Conservation (phyloP, 2,797 vertebrate genomes). For the Acanthis flammea region DNA sequence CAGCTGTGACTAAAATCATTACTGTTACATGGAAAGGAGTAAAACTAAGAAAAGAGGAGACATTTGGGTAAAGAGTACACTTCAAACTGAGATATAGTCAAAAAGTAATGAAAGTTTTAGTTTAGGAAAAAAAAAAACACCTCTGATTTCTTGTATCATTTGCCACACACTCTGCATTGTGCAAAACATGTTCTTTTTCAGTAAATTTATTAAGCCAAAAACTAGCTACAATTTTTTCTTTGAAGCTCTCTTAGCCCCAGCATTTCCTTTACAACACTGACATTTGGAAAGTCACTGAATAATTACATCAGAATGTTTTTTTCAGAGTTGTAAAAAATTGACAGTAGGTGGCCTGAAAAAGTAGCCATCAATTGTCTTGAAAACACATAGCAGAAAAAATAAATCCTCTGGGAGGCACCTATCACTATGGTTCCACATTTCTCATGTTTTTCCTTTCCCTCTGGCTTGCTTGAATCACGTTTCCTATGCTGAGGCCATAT, state of each 20-base stretch:
- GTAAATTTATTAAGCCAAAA: constrained; percentile 33
- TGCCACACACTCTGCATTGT: not conserved
- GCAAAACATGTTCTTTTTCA: not conserved
- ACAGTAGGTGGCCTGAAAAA: not conserved
- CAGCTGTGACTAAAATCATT: not conserved
- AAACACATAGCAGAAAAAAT: not conserved
- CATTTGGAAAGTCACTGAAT: constrained; percentile 26
- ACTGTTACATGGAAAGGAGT: not conserved
- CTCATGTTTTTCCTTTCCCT: not conserved
- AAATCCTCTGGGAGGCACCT: not conserved
- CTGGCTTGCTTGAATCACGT: not conserved
- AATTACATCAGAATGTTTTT: not conserved
- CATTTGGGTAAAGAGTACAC: not conserved
- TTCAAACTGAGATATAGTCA: not conserved
- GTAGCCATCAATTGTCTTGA: not conserved
- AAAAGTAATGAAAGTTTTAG: not conserved
- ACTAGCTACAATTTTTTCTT: not conserved
- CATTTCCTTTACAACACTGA: constrained; percentile 27
- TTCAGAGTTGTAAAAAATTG: not conserved
- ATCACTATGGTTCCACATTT: not conserved
- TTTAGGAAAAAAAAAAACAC: not conserved
- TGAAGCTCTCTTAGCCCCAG: not conserved
- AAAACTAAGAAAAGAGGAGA: not conserved
- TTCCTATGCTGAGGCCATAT: not conserved
- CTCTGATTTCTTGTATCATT: not conserved